These are phyloP conservation scores for Philaenus spumarius DNA, from an alignment of 1,140 invertebrate species.

Conservation along the genomic window DNA sequence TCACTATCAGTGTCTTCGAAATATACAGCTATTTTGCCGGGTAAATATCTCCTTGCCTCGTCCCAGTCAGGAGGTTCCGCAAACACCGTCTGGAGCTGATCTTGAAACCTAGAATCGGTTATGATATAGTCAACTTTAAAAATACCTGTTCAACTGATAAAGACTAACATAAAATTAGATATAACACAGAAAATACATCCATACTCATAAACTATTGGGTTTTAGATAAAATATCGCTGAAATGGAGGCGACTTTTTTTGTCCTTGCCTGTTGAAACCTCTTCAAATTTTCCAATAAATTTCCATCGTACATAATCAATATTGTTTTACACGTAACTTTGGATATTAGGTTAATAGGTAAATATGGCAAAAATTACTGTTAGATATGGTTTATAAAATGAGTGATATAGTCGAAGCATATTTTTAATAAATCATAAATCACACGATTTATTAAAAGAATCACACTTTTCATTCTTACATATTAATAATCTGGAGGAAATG, in stretches of 20 bases:
- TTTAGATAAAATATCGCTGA: slow-evolving; percentile 7
- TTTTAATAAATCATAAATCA: no score
- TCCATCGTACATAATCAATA: no score
- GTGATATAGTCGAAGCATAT: no score
- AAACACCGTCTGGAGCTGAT: slow-evolving; percentile 69
- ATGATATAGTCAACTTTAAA: no score
- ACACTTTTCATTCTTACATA: no score
- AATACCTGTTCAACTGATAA: no score
- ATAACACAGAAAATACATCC: slow-evolving; percentile 38
- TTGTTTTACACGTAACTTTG: no score
- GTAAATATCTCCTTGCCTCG: slow-evolving; percentile 55
- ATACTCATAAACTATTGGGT: slow-evolving; percentile 36
- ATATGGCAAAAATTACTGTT: no score
- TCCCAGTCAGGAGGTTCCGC: slow-evolving; percentile 68
- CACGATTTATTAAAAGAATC: no score
- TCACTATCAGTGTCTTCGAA: slow-evolving; percentile 65
- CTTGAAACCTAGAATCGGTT: slow-evolving; percentile 57
- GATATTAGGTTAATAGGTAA: no score
- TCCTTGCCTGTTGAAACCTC: neutral
- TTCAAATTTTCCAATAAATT: neutral
- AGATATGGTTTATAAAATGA: no score
- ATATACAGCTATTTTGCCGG: slow-evolving; percentile 63
- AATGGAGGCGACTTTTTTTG: neutral
- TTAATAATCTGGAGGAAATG: no score
- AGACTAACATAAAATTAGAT: slow-evolving; percentile 36